A percentile compares a stretch with the other conserved stretches of the same genome.
These are phyloP conservation scores for Chymomyza fuscimana DNA, from an alignment of 2,888 invertebrate species.

Conservation along the genomic window DNA sequence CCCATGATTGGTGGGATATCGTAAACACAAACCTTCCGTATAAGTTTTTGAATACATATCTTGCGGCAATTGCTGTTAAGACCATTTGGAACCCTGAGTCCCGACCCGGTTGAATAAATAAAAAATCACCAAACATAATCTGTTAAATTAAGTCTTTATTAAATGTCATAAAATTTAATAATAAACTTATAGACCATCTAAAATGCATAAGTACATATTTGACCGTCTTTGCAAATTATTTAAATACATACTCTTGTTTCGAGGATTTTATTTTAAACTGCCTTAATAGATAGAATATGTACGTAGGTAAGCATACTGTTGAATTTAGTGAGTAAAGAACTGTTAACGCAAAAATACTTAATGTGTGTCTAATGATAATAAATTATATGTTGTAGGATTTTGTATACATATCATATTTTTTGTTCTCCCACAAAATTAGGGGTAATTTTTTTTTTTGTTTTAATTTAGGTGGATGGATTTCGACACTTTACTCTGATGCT, in stretches of 20 bases:
- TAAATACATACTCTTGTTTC: constrained; percentile 41
- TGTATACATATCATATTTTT: neutral
- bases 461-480: constrained; percentile 13
- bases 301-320: constrained; percentile 39
- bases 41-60: too few species aligned
- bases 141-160: constrained; percentile 64
- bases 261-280: constrained; percentile 33
- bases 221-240: constrained; percentile 38
- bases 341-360: constrained; percentile 32
- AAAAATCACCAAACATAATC: constrained; percentile 23
- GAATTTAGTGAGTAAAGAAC: constrained; percentile 34
- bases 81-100: too few species aligned
- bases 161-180: constrained; percentile 57
- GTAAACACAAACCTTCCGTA: too few species aligned
- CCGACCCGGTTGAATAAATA: neutral
- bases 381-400: neutral
- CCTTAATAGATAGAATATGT: constrained; percentile 33
- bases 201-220: constrained; percentile 62
- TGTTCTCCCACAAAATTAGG: too few species aligned
- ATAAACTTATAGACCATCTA: constrained; percentile 61
- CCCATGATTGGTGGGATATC: too few species aligned
- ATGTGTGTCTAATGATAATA: constrained; percentile 3
- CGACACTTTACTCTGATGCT: constrained; percentile 9
- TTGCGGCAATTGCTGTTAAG: too few species aligned
- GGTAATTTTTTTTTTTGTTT: neutral